Evolutionary conservation across 2,888 invertebrate genomes (phyloP), one percentile per base, ranked within the genome.

Genomic region (Monochamus alternatus): DNA sequence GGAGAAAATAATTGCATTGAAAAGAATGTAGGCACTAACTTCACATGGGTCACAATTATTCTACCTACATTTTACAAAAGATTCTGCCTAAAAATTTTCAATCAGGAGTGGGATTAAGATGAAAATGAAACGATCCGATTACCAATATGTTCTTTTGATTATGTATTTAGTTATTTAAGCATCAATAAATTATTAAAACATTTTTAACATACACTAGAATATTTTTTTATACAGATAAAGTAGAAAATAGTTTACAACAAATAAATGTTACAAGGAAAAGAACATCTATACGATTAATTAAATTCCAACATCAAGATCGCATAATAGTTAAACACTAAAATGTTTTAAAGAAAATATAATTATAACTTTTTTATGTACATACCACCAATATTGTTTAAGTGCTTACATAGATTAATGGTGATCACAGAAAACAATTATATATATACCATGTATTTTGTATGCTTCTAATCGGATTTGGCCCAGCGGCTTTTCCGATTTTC

Each of bases 141-240:
- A 71, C 22, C 63, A 71, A 69, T 71, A 71, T 52, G 63, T 71
- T 52, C 52, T 71, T 69, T 63, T 71, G 65, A 80, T 78, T 77
- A 80, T 79, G 77, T 79, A 77, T 74, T 81, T 78, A 76, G 69
- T 77, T 81, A 76, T 76, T 77, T 79, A 82, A 81, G 81, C 80
- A 80, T 84, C 77, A 85, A 86, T 86, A 86, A 86, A 86, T 86
- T 84, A 86, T 84, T 84, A 84, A 84, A 85, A 84, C 85, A 81
- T 81, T 83, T 82, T 78, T 81, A 85, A 85, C 85, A 83, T 85
- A 84, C 81, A 83, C 76, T 81, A 81, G 78, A 76, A 80, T 76
- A 75, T 78, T 79, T 76, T 81, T 81, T 81, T 81, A 79, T 82
- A 82, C 81, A 81, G 80, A 75, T 80, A 81, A 78, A 81, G 81